These are phyloP conservation scores for Dryocosmus kuriphilus DNA, from an alignment of 2,888 invertebrate genomes.

Conservation along the genomic window DNA sequence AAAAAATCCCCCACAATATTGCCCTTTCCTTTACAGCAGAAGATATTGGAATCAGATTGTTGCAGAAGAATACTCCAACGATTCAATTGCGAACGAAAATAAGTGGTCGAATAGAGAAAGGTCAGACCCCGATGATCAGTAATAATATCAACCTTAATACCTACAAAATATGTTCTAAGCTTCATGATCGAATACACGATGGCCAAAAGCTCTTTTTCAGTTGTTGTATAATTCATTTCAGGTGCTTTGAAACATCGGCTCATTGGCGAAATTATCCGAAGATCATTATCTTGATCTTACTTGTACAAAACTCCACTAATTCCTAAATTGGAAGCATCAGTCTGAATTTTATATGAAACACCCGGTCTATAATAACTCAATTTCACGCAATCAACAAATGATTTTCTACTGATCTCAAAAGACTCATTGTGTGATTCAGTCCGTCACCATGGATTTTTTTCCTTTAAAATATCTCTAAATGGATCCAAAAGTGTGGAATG, in stretches of 20 bases:
- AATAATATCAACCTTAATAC: no score
- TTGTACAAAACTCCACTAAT: no score
- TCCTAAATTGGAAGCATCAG: no score
- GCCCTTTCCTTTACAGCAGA: slow-evolving; percentile 43
- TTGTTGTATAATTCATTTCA: no score
- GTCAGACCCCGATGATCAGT: no score
- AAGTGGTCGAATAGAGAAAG: no score
- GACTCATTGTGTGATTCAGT: slow-evolving; percentile 31
- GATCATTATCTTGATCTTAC: slow-evolving; percentile 50
- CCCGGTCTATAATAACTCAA: slow-evolving; percentile 29
- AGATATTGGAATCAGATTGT: slow-evolving; percentile 41
- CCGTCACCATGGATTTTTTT: slow-evolving; percentile 45
- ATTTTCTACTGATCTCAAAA: slow-evolving; percentile 42
- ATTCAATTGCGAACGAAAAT: no score
- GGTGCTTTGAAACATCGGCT: slow-evolving; percentile 56
- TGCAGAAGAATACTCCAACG: no score
- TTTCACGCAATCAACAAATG: no score
- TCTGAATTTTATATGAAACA: slow-evolving; percentile 49
- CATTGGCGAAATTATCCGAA: slow-evolving; percentile 54
- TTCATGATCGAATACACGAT: slow-evolving; percentile 44
- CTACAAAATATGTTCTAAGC: slow-evolving; percentile 44
- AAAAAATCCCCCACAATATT: slow-evolving; percentile 47
- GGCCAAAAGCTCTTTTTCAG: slow-evolving; percentile 60
- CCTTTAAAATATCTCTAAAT: slow-evolving; percentile 41
- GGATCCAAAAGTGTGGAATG: slow-evolving; percentile 41